A percentile compares a stretch with the other conserved stretches of the same genome.
Conservation (phyloP, 2,888 invertebrate genomes). For the Adelognathus sp. region DNA sequence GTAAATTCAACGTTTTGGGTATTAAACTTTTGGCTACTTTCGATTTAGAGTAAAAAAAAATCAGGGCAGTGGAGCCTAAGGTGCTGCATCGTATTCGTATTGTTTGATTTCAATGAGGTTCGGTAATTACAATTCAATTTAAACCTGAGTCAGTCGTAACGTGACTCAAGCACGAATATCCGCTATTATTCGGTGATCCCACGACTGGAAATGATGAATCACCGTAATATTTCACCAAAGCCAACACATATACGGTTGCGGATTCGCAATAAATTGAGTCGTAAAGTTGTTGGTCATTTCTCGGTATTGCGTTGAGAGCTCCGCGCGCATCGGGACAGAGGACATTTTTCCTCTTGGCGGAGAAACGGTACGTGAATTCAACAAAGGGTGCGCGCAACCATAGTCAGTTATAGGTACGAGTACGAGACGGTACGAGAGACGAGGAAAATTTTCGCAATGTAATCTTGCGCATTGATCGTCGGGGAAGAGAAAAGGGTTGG, state of each 20-base stretch:
- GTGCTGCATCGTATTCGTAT: too few relatives aligned
- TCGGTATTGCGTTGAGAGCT: constrained; percentile 17
- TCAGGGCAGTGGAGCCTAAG: too few relatives aligned
- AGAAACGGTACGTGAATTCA: constrained; percentile 50
- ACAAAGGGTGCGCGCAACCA: constrained; percentile 69
- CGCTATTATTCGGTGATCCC: too few relatives aligned
- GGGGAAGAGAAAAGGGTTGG: constrained; percentile 76
- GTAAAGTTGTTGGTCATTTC: constrained; percentile 10
- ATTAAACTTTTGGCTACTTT: too few relatives aligned
- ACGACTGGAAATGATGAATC: not conserved
- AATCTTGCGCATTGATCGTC: constrained; percentile 80
- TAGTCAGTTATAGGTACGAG: constrained; percentile 16
- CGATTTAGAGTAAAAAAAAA: too few relatives aligned
- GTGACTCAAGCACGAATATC: too few relatives aligned
- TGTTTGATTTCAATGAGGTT: too few relatives aligned
- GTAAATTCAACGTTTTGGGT: too few relatives aligned
- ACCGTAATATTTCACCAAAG: not conserved
- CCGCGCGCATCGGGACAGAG: not conserved
- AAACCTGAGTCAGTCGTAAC: too few relatives aligned
- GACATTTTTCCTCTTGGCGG: not conserved
- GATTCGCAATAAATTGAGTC: constrained; percentile 23
- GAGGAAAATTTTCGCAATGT: constrained; percentile 77
- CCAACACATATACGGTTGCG: not conserved
- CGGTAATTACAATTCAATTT: too few relatives aligned
- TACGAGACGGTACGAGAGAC: constrained; percentile 39